Evolutionary conservation across 2,797 vertebrate species (phyloP).

Genomic region (Scolopax rusticola): DNA sequence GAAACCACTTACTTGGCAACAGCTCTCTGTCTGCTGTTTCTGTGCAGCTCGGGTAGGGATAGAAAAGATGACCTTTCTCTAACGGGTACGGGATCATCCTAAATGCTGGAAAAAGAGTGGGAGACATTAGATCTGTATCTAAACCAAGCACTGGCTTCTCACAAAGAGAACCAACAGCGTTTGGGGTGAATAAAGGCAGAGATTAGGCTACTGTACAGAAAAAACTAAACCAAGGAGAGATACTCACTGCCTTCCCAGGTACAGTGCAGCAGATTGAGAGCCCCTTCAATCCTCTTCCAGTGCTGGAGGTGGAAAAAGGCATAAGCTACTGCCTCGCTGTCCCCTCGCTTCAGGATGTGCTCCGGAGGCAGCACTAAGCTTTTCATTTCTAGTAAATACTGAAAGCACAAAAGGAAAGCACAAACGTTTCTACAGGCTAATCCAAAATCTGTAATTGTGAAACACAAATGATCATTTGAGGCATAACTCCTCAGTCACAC

Average conservation of each 20-base stretch:
- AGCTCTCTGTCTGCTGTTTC: constrained; percentile 98
- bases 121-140: neutral
- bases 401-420: constrained; percentile 47
- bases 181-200: neutral
- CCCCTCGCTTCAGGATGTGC: constrained; percentile 97
- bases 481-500: accelerated
- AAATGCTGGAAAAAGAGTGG: constrained; percentile 85
- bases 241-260: constrained; percentile 97
- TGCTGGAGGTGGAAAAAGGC: constrained; percentile 99
- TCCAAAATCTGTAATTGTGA: neutral
- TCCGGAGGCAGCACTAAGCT: constrained; percentile 98
- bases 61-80: constrained; percentile 99
- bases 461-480: neutral
- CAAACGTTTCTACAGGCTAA: neutral
- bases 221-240: neutral
- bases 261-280: constrained; percentile 95
- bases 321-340: constrained; percentile 98
- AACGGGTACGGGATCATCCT: constrained; percentile 98
- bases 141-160: neutral
- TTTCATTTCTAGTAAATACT: constrained; percentile 99
- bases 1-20: constrained; percentile 91
- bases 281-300: constrained; percentile 98
- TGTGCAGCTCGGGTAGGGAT: constrained; percentile 98
- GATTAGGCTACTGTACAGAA: neutral
- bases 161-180: constrained; percentile 3